phyloP scores from a whole-genome alignment of 2,888 invertebrate genomes.

The Melieria crassipennis region DNA sequence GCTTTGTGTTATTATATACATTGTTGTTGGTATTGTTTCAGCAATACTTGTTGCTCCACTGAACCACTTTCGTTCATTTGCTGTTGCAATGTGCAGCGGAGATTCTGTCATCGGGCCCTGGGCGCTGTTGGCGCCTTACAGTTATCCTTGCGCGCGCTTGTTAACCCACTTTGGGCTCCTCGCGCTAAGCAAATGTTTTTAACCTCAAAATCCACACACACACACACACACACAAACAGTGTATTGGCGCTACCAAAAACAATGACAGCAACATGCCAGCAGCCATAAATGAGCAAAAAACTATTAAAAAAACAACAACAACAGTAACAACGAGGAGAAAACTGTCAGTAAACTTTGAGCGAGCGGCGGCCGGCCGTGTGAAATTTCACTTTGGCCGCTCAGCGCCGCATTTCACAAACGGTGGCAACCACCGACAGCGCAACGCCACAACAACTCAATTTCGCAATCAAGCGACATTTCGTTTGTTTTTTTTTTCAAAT shows the following conservation, averaged over 20 bases:
- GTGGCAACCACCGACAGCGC: too few species aligned
- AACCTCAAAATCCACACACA: constrained; percentile 5
- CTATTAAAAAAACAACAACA: background rate
- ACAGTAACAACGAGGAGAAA: background rate
- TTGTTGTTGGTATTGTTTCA: background rate
- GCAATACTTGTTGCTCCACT: background rate
- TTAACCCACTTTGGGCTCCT: background rate
- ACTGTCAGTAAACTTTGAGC: background rate
- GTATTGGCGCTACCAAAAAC: background rate
- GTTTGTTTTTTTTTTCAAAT: too few species aligned
- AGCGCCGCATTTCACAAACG: background rate
- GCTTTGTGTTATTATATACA: background rate
- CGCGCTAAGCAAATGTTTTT: constrained; percentile 4
- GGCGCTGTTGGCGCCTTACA: background rate
- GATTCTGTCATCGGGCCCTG: background rate
- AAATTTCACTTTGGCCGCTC: background rate
- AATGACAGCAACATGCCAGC: background rate
- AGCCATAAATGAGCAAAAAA: background rate
- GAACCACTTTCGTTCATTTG: background rate
- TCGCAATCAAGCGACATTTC: too few species aligned
- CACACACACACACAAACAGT: background rate
- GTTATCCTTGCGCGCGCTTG: constrained; percentile 1
- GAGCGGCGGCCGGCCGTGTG: background rate
- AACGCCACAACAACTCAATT: too few species aligned
- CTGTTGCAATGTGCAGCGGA: background rate